phyloP scores from a whole-genome alignment of 2,113 vertebrate species.

The Pimephales promelas region DNA sequence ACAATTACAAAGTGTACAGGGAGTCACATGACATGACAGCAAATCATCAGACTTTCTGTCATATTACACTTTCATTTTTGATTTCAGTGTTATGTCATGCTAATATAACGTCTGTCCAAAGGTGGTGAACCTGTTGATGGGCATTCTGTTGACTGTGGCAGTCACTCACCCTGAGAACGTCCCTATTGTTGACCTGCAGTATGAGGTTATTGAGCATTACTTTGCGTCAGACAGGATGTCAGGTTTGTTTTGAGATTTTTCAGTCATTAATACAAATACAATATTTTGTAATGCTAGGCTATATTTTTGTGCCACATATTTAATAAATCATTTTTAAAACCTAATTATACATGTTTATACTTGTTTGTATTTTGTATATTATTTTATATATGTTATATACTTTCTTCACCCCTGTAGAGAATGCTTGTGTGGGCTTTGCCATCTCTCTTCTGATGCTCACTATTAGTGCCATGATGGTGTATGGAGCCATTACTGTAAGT shows the following conservation, averaged over 20 bases:
- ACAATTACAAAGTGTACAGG: background rate
- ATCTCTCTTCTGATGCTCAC: slow-evolving; percentile 98
- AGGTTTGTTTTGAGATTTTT: slow-evolving; percentile 74
- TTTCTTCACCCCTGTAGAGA: slow-evolving; percentile 77
- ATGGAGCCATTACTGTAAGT: slow-evolving; percentile 96
- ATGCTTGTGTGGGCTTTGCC: slow-evolving; percentile 94
- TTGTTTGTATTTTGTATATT: background rate
- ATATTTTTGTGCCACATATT: too few species aligned
- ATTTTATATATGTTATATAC: background rate
- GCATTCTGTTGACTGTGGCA: slow-evolving; percentile 93
- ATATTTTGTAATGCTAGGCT: too few species aligned
- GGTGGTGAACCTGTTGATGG: slow-evolving; percentile 97
- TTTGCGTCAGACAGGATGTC: slow-evolving; percentile 94
- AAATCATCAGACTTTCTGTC: background rate
- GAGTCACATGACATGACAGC: slow-evolving; percentile 3
- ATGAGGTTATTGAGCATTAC: slow-evolving; percentile 97
- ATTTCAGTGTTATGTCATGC: background rate
- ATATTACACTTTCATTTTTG: background rate
- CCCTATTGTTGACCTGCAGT: slow-evolving; percentile 91
- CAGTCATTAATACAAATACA: too few species aligned
- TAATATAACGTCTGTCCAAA: slow-evolving; percentile 62
- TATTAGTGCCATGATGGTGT: slow-evolving; percentile 99
- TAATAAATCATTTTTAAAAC: too few species aligned
- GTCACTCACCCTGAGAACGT: slow-evolving; percentile 95
- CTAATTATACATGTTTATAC: too few species aligned